Evolutionary conservation across 2,797 vertebrate genomes (phyloP).

Genomic region (Epinephelus coioides): DNA sequence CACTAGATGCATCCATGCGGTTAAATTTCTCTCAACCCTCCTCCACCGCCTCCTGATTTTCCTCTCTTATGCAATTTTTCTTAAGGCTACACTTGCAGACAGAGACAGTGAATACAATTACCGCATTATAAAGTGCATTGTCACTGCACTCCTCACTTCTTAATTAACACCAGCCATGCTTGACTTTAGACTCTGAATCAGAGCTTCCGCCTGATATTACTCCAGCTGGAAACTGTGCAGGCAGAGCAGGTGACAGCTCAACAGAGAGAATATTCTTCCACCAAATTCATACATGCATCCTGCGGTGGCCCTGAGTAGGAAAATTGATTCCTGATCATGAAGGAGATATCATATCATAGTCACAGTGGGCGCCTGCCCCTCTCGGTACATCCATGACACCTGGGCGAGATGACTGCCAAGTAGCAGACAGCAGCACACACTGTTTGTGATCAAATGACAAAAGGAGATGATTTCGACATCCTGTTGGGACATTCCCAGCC

Average conservation of each 20-base stretch:
- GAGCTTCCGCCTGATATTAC: neutral
- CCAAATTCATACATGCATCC: neutral
- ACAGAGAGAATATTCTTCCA: neutral
- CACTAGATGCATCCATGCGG: neutral
- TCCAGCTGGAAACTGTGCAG: neutral
- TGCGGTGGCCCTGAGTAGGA: neutral
- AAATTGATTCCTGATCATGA: neutral
- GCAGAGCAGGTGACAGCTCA: neutral
- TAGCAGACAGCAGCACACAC: no score
- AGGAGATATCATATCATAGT: neutral
- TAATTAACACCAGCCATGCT: constrained; percentile 22
- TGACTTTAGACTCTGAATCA: constrained; percentile 5
- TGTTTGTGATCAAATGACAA: no score
- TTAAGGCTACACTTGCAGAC: constrained; percentile 13
- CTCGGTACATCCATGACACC: neutral
- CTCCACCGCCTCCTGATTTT: neutral
- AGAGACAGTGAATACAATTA: constrained; percentile 10
- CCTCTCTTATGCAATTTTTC: neutral
- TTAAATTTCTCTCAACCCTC: neutral
- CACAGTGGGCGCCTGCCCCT: neutral
- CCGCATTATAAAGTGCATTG: constrained; percentile 9
- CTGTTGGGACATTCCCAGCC: no score
- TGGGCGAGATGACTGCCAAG: no score
- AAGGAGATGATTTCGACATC: no score
- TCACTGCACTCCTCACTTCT: neutral